Base-by-base conservation (phyloP, 2,797 vertebrate genomes). In the Alcedo quadribrachys region DNA sequence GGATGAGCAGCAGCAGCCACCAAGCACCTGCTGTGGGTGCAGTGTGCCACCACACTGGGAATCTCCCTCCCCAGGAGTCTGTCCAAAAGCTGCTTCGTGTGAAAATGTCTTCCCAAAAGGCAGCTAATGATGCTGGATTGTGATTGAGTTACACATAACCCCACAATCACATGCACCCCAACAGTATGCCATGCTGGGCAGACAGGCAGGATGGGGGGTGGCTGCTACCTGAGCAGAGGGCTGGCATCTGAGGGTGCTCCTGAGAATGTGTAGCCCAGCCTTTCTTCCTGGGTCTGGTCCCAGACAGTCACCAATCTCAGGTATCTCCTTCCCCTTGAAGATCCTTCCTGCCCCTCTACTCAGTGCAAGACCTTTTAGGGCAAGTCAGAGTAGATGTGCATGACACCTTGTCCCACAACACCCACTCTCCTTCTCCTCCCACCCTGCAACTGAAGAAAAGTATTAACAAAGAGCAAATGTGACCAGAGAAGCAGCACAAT, bases 1-100 rank as follows among this genome's bases (percentile, higher is more conserved):
- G 30, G 9, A 75, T 50, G 54, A 73, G 37, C 43, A 67, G 65
- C 40, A 66, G 66, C 35, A 63, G 48, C 45, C 15, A 7, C 30
- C 45, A 51, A 40, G 48, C 3, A 0, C 12, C n/a, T 63, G 53
- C 35, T 7, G 1, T 10, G 19, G 43, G 30, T 1, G 2, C 32
- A 53, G n/a, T 58, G 43, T 79, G 28, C 18, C 54, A 42, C 12
- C 46, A n/a, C 0, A 0, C 30, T n/a, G 46, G 25, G 58, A 61
- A 71, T 45, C 3, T 58, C 12, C 27, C 15, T 61, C 5, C 32
- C 16, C 20, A 55, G 16, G 48, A n/a, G 42, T 83, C 57, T 71
- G 62, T 10, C 22, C 58, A 61, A 27, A 70, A 61, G 35, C 62
- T 2, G 0, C 18, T 15, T 18, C 30, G 3, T 0, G 0, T 25